Evolutionary conservation across 2,797 vertebrate genomes (phyloP), one percentile per base, ranked within the genome.

Genomic region (Austrolebias charrua): DNA sequence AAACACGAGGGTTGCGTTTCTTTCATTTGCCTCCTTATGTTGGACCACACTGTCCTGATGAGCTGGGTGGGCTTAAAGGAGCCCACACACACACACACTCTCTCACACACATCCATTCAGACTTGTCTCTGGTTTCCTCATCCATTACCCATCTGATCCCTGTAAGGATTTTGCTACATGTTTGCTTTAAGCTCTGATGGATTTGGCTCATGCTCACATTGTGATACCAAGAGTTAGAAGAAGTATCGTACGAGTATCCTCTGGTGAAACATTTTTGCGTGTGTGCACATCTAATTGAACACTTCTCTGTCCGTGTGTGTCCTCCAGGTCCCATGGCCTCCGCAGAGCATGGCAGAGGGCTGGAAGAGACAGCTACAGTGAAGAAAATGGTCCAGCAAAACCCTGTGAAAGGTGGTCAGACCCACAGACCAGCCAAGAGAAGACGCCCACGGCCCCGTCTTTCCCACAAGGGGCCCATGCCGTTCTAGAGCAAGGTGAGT

Each of bases 391-490:
- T 94, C 81, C 94, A 94, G 81, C 94, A 94, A 63, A 95, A 91
- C 80, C 89, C 90, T 0, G 87, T 78, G 0, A 94, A 95, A 87
- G 93, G 87, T 0, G 91, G 94, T 65, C 86, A 93, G 48, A 92
- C 79, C 73, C 93, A 94, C 76, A 94, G 95, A 89, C 93, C 92
- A 20, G 88, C 90, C 9, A 94, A 95, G 82, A 95, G 94, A 90
- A 91, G 89, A 80, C 94, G 95, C 73, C 95, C 95, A 77, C 93
- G 96, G 60, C 97, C 96, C 66, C 95, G 96, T 70, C 95, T 99
- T 58, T 98, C 97, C 71, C 96, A 98, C 88, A 98, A 98, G 92
- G 96, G 97, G 20, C 97, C 97, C 58, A 99, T 99, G 96, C 97
- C 97, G 11, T 99, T 99, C 91, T 99, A 95, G 94, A 91, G 79